These are phyloP conservation scores for Dendropsophus ebraccatus DNA, from an alignment of 2,113 vertebrate species.

Conservation along the genomic window DNA sequence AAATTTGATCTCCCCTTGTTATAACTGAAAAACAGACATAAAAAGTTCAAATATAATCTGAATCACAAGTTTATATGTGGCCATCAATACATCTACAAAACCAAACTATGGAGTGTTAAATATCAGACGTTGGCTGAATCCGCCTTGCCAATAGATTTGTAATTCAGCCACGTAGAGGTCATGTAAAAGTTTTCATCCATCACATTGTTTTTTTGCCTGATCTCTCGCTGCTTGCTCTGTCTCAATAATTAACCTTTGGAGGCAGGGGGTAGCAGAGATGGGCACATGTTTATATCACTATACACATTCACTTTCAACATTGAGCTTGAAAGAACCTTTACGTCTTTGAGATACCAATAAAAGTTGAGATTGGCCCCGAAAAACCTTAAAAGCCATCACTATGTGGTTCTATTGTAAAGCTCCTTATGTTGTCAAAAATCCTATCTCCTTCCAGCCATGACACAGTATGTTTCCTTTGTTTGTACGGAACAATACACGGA, in stretches of 20 bases:
- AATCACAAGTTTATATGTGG: background rate
- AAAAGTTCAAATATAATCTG: too few species aligned
- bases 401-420: background rate
- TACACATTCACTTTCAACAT: background rate
- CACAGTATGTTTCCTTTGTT: conserved; percentile 13
- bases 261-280: conserved; percentile 13
- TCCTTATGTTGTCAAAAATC: background rate
- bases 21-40: too few species aligned
- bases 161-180: conserved; percentile 13
- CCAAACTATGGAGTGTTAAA: background rate
- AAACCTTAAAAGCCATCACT: background rate
- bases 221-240: conserved; percentile 12
- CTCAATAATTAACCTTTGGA: conserved; percentile 15
- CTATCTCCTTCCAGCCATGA: background rate
- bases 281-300: background rate
- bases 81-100: background rate
- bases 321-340: background rate
- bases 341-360: conserved; percentile 3
- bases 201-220: conserved; percentile 15
- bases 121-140: too few species aligned
- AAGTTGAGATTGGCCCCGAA: background rate
- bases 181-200: conserved; percentile 17
- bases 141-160: background rate
- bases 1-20: too few species aligned
- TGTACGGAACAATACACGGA: background rate